Percentiles rank a stretch among this genome's conserved stretches.
Conservation (phyloP, 1,140 invertebrate species). For the Drosophila mojavensis region DNA sequence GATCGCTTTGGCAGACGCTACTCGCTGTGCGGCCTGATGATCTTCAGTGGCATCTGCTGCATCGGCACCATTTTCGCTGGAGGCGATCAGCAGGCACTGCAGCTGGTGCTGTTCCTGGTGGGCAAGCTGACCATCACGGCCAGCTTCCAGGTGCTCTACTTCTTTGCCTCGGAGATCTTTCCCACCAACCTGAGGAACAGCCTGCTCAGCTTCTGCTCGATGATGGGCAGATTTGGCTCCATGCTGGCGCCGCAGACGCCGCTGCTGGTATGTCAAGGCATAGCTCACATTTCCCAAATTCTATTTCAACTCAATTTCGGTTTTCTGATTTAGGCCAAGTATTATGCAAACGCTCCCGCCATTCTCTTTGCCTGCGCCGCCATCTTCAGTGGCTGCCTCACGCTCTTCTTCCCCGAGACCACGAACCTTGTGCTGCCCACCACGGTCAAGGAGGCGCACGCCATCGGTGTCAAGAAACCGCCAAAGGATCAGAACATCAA, state of each 20-base stretch:
- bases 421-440: slow-evolving; percentile 87
- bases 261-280: slow-evolving; percentile 85
- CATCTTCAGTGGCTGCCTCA: slow-evolving; percentile 86
- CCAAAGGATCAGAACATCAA: slow-evolving; percentile 50
- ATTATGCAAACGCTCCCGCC: slow-evolving; percentile 86
- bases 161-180: slow-evolving; percentile 90
- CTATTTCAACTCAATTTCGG: not conserved
- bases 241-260: slow-evolving; percentile 90
- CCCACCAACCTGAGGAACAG: slow-evolving; percentile 88
- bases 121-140: slow-evolving; percentile 91
- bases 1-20: slow-evolving; percentile 87
- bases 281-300: no score
- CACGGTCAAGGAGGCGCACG: slow-evolving; percentile 88
- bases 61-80: slow-evolving; percentile 71
- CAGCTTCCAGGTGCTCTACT: slow-evolving; percentile 89
- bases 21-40: slow-evolving; percentile 86
- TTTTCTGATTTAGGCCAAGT: slow-evolving; percentile 82
- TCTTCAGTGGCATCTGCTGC: slow-evolving; percentile 86
- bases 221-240: slow-evolving; percentile 89
- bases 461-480: slow-evolving; percentile 84
- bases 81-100: slow-evolving; percentile 59
- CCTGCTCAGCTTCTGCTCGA: slow-evolving; percentile 88
- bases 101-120: slow-evolving; percentile 87
- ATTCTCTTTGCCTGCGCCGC: slow-evolving; percentile 87
- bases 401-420: slow-evolving; percentile 89